Evolutionary conservation across 2,888 invertebrate genomes (phyloP).

Genomic region (Platycheirus rosarum): DNA sequence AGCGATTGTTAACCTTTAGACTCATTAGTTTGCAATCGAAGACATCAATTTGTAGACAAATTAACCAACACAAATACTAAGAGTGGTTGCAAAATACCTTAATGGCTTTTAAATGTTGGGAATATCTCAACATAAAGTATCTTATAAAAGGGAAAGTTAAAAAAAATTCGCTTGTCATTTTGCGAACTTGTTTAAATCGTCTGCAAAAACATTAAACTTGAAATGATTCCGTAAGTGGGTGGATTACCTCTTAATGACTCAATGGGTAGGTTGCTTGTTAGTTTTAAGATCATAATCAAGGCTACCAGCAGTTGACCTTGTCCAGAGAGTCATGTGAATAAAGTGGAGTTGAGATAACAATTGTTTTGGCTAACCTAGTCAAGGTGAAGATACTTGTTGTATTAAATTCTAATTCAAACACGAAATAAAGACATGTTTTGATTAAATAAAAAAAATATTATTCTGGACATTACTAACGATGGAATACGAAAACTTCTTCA

Average conservation of each 20-base stretch:
- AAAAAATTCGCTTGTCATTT: not conserved
- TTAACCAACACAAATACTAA: not conserved
- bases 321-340: not conserved
- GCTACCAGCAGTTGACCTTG: not conserved
- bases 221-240: slow-evolving; percentile 26
- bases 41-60: slow-evolving; percentile 15
- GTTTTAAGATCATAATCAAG: not conserved
- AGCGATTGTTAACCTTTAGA: slow-evolving; percentile 4
- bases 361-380: not conserved
- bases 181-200: slow-evolving; percentile 7
- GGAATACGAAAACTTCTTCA: no score
- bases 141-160: slow-evolving; percentile 29
- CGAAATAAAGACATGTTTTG: no score
- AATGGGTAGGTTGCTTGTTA: not conserved
- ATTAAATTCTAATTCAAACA: no score
- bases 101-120: slow-evolving; percentile 61
- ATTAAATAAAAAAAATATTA: no score
- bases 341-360: not conserved
- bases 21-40: slow-evolving; percentile 38
- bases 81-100: slow-evolving; percentile 35
- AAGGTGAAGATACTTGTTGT: no score
- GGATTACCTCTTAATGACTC: slow-evolving; percentile 25
- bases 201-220: not conserved
- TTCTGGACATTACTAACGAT: no score
- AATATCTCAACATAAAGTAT: slow-evolving; percentile 42